Evolutionary conservation across 2,888 invertebrate genomes (phyloP).

Genomic region (Ophion obscuratus): DNA sequence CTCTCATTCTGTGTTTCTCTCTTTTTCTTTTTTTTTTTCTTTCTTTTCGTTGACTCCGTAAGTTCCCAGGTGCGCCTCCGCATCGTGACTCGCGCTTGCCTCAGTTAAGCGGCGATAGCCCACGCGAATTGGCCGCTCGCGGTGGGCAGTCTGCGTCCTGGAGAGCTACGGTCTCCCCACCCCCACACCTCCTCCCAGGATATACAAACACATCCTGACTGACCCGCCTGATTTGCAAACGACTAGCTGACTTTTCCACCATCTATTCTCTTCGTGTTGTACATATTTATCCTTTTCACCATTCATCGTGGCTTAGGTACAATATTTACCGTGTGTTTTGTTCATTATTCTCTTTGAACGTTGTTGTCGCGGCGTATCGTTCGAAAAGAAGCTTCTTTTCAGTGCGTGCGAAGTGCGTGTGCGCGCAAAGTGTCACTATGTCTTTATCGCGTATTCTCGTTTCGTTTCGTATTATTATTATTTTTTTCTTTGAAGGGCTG

Average conservation of each 20-base stretch:
- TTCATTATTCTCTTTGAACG: not conserved
- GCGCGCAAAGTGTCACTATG: too few species aligned
- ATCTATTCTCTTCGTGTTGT: not conserved
- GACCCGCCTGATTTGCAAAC: constrained; percentile 27
- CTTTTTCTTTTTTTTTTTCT: not conserved
- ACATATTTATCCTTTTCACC: not conserved
- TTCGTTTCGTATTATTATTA: not conserved
- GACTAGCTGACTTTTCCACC: not conserved
- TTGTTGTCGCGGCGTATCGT: not conserved
- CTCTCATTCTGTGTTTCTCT: not conserved
- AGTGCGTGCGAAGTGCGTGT: not conserved
- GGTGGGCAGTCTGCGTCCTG: constrained; percentile 59
- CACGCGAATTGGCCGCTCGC: constrained; percentile 68
- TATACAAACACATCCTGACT: constrained; percentile 49
- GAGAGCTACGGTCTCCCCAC: not conserved
- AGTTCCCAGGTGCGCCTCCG: constrained; percentile 76
- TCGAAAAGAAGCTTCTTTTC: not conserved
- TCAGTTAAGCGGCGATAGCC: constrained; percentile 75
- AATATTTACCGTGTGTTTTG: not conserved
- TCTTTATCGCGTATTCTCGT: not conserved
- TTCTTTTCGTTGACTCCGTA: constrained; percentile 32
- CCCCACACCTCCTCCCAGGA: constrained; percentile 25
- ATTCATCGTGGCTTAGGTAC: not conserved
- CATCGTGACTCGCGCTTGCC: constrained; percentile 69
- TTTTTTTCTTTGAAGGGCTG: not conserved